Conservation (phyloP, 2,113 vertebrate genomes). For the Rhinolophus sinicus region DNA sequence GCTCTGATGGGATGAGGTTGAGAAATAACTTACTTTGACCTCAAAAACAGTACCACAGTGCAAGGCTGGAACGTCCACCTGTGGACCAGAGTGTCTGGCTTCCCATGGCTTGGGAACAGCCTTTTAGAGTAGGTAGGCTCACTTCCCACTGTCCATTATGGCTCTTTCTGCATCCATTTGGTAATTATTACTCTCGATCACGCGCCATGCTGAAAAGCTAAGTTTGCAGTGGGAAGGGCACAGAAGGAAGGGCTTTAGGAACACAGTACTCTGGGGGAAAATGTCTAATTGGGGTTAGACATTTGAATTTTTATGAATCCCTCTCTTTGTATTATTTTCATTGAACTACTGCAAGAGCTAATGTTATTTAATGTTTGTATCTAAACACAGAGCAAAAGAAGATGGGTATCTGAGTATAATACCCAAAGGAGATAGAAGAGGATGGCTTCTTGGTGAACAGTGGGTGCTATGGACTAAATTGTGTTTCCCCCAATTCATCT, state of each 20-base stretch:
- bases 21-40: constrained; percentile 33
- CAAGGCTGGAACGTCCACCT: neutral
- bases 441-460: neutral
- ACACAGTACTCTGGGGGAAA: neutral
- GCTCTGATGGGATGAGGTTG: neutral
- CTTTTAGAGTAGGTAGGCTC: neutral
- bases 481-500: neutral
- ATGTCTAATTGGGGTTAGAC: neutral
- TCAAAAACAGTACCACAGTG: neutral
- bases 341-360: neutral
- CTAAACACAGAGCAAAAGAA: neutral
- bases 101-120: neutral
- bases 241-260: neutral
- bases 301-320: neutral
- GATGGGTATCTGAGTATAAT: neutral
- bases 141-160: neutral
- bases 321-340: constrained; percentile 20
- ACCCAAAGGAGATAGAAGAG: neutral
- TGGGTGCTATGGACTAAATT: neutral
- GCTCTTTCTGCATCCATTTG: neutral
- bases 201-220: neutral
- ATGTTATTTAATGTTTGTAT: neutral
- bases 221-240: neutral
- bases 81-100: neutral
- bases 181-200: neutral